Conservation (phyloP, 2,797 vertebrate genomes). For the Chelidonichthys spinosus region DNA sequence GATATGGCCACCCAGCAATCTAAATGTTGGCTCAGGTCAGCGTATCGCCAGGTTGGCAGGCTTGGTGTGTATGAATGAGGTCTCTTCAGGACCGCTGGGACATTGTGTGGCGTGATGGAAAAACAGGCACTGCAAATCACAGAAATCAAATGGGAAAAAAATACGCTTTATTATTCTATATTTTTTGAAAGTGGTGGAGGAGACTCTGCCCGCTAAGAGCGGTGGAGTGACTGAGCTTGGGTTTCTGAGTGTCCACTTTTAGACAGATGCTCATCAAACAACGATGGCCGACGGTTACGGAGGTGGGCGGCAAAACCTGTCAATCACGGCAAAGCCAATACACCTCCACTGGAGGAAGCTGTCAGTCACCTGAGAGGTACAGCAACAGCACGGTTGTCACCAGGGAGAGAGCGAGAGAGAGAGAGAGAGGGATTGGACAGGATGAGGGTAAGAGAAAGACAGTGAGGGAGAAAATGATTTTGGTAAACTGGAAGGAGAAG, state of each 20-base stretch:
- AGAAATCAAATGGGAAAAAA: constrained; percentile 36
- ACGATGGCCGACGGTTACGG: constrained; percentile 47
- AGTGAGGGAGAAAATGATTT: constrained; percentile 15
- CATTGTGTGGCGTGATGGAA: constrained; percentile 38
- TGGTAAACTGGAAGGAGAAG: constrained; percentile 30
- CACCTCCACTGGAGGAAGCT: constrained; percentile 69
- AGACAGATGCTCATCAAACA: constrained; percentile 68
- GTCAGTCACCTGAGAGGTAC: constrained; percentile 68
- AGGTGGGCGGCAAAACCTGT: constrained; percentile 63
- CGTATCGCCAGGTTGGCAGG: constrained; percentile 5
- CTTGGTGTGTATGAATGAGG: neutral
- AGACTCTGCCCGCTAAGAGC: constrained; percentile 42
- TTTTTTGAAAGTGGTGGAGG: constrained; percentile 24
- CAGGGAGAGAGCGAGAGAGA: constrained; percentile 2
- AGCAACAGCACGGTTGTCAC: constrained; percentile 60
- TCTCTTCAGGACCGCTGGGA: constrained; percentile 21
- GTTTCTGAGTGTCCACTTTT: constrained; percentile 68
- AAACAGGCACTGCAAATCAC: constrained; percentile 15
- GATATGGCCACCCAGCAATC: neutral
- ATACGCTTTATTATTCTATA: neutral
- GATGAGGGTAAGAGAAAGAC: neutral
- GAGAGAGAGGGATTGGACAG: constrained; percentile 9
- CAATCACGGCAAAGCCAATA: constrained; percentile 67
- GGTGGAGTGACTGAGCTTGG: constrained; percentile 34
- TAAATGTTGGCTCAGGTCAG: constrained; percentile 7